A percentile compares a stretch with the other conserved stretches of the same genome.
Evolutionary conservation across 1,140 invertebrate genomes (phyloP).

Genomic region (Chlorops oryzae): DNA sequence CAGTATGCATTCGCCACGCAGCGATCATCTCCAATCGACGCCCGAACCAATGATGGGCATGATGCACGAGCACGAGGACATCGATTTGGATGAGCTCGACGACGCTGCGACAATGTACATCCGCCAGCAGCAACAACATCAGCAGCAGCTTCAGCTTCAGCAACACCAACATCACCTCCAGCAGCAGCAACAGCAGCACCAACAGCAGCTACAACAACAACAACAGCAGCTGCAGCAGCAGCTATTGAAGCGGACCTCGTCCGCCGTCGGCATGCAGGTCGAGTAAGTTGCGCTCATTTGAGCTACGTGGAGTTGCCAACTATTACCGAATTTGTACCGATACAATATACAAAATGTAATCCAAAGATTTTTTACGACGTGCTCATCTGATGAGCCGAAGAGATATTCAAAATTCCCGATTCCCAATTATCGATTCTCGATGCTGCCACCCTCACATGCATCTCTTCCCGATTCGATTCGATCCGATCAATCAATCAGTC

Average conservation of each 20-base stretch:
- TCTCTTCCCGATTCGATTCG: neutral
- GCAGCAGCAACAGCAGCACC: neutral
- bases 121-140: constrained; percentile 24
- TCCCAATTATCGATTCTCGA: neutral
- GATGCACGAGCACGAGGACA: constrained; percentile 31
- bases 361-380: too few species aligned
- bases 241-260: neutral
- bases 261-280: neutral
- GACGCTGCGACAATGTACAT: constrained; percentile 41
- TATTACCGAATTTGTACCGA: too few species aligned
- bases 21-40: constrained; percentile 1
- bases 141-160: neutral
- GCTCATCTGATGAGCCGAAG: too few species aligned
- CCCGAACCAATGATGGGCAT: constrained; percentile 11
- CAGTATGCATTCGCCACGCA: constrained; percentile 54
- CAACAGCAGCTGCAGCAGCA: neutral
- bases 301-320: too few species aligned
- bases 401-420: too few species aligned
- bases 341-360: too few species aligned
- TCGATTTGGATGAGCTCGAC: constrained; percentile 44
- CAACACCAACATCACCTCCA: neutral
- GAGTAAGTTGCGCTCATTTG: too few species aligned
- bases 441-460: neutral
- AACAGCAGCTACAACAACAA: neutral
- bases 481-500: neutral